Conservation (phyloP, 2,888 invertebrate genomes). For the Cataglyphis rosenhaueri region DNA sequence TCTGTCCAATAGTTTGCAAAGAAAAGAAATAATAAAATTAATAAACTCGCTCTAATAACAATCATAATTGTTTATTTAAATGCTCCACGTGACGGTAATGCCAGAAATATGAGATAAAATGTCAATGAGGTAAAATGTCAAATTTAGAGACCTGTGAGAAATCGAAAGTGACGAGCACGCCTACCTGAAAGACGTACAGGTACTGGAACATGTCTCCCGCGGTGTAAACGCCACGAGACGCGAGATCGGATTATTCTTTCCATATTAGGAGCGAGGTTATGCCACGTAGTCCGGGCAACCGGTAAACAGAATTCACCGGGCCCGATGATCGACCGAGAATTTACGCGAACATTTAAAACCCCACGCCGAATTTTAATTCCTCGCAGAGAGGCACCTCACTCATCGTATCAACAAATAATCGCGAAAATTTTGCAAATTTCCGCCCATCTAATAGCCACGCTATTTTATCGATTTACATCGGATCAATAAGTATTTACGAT, state of each 20-base stretch:
- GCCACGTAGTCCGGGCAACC: conserved; percentile 79
- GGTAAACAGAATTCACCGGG: conserved; percentile 77
- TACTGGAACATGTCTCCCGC: conserved; percentile 80
- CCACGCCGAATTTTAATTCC: neutral
- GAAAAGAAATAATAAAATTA: neutral
- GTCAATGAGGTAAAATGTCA: conserved; percentile 30
- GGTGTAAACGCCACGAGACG: conserved; percentile 63
- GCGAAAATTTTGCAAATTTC: conserved; percentile 14
- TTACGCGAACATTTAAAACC: conserved; percentile 29
- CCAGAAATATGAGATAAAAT: conserved; percentile 7
- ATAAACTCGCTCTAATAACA: neutral
- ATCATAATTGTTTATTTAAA: conserved; percentile 27
- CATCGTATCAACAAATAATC: conserved; percentile 16
- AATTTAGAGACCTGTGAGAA: neutral
- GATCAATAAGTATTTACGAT: neutral
- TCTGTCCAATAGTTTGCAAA: neutral
- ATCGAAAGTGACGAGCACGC: conserved; percentile 45
- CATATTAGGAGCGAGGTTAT: conserved; percentile 74
- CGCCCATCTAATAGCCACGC: neutral
- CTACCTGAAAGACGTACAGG: conserved; percentile 80
- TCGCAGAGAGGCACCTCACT: conserved; percentile 5
- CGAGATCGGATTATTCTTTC: conserved; percentile 76
- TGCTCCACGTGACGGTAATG: conserved; percentile 34
- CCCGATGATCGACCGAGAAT: conserved; percentile 67
- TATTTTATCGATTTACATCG: neutral